Evolutionary conservation across 2,797 vertebrate genomes (phyloP).

Genomic region (Cyprinodon diabolis): DNA sequence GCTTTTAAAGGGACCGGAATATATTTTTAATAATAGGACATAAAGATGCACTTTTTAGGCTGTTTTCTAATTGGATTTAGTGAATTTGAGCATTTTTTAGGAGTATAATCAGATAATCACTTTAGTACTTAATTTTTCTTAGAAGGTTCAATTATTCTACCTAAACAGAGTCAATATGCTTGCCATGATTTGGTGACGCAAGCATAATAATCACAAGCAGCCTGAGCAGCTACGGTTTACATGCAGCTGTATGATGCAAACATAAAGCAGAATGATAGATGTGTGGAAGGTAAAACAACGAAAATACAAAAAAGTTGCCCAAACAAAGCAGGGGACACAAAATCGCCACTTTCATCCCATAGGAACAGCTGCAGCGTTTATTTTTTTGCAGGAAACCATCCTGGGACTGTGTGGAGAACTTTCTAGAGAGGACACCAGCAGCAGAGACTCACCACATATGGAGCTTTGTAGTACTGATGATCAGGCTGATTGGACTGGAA

Average conservation of each 20-base stretch:
- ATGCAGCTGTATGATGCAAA: not conserved
- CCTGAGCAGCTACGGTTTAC: not conserved
- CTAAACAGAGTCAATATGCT: not conserved
- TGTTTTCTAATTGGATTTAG: no score
- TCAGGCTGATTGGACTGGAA: constrained; percentile 83
- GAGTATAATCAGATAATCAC: not conserved
- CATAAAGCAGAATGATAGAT: not conserved
- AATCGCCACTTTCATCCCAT: not conserved
- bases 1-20: no score
- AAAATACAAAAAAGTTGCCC: no score
- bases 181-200: not conserved
- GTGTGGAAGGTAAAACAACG: no score
- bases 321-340: not conserved
- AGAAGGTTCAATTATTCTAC: not conserved
- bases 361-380: constrained; percentile 12
- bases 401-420: constrained; percentile 27
- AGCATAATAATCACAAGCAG: not conserved
- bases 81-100: no score
- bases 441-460: constrained; percentile 49
- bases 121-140: not conserved
- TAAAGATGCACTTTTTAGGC: no score
- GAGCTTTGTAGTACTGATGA: constrained; percentile 31
- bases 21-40: no score
- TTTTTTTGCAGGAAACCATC: constrained; percentile 42
- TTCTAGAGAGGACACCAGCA: not conserved